Percentiles rank a stretch among this genome's conserved stretches.
Evolutionary conservation across 2,113 vertebrate species (phyloP).

Genomic region (Eclectus roratus): DNA sequence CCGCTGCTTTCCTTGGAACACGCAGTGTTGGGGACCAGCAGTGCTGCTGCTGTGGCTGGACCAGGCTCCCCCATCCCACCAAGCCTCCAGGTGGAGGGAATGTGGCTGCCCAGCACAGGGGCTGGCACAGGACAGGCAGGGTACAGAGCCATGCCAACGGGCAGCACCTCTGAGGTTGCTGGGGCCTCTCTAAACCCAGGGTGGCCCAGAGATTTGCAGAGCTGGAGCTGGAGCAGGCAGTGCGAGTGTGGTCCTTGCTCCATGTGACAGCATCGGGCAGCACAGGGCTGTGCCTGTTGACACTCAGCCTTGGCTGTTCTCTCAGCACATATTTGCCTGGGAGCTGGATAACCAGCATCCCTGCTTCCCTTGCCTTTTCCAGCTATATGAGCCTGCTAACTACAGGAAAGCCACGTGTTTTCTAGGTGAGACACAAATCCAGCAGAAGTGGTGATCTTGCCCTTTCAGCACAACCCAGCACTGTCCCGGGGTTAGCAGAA

Average conservation of each 20-base stretch:
- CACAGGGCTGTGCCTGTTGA: accelerated
- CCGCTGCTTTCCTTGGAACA: accelerated
- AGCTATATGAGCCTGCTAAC: background rate
- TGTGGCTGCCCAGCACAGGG: background rate
- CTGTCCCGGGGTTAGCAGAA: background rate
- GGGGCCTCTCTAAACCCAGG: accelerated
- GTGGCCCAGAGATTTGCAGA: background rate
- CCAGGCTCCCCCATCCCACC: background rate
- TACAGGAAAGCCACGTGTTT: accelerated
- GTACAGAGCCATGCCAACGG: accelerated
- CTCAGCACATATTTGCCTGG: accelerated
- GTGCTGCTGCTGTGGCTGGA: accelerated
- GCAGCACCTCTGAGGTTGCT: accelerated
- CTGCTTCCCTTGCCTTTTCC: background rate
- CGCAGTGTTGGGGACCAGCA: background rate
- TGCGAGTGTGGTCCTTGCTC: accelerated
- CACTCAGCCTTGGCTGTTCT: too few relatives aligned
- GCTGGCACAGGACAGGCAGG: background rate
- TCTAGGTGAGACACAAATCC: background rate
- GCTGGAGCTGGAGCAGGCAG: accelerated
- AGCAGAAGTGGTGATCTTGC: background rate
- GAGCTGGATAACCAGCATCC: too few relatives aligned
- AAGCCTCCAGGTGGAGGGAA: accelerated
- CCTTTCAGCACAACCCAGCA: background rate
- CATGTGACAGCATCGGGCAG: accelerated